Conservation (phyloP, 2,888 invertebrate species). For the Zonitis immaculata region DNA sequence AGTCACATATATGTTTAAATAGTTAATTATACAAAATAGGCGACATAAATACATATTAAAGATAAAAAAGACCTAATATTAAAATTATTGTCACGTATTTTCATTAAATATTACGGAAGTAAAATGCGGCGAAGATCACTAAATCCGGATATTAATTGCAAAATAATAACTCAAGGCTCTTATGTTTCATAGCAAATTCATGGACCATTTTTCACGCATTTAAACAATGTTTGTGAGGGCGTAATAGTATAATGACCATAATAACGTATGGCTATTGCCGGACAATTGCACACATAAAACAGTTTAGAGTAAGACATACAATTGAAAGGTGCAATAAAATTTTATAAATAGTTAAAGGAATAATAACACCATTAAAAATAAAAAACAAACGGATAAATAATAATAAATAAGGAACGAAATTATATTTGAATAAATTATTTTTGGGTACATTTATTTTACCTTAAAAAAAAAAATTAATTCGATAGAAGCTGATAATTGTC, state of each 20-base stretch:
- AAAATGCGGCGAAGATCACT: conserved; percentile 27
- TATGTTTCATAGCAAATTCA: conserved; percentile 42
- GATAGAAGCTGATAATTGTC: no score
- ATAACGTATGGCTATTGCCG: conserved; percentile 48
- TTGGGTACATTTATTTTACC: no score
- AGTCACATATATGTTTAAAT: not conserved
- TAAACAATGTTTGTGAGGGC: conserved; percentile 47
- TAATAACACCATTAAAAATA: no score
- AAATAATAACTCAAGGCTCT: conserved; percentile 42
- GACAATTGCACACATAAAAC: conserved; percentile 46
- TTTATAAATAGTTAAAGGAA: conserved; percentile 9
- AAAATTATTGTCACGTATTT: conserved; percentile 17
- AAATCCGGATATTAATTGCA: conserved; percentile 28
- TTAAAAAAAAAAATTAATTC: no score
- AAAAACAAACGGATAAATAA: no score
- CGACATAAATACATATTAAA: not conserved
- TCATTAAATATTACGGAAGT: conserved; percentile 25
- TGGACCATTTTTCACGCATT: conserved; percentile 48
- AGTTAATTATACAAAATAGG: not conserved
- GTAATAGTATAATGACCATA: conserved; percentile 51
- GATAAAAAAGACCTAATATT: conserved; percentile 1
- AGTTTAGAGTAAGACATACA: conserved; percentile 46
- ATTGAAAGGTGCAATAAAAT: conserved; percentile 38
- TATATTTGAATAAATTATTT: no score
- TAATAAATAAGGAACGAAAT: no score